Evolutionary conservation across 2,113 vertebrate genomes (phyloP).

Genomic region (Microcebus jonahi): DNA sequence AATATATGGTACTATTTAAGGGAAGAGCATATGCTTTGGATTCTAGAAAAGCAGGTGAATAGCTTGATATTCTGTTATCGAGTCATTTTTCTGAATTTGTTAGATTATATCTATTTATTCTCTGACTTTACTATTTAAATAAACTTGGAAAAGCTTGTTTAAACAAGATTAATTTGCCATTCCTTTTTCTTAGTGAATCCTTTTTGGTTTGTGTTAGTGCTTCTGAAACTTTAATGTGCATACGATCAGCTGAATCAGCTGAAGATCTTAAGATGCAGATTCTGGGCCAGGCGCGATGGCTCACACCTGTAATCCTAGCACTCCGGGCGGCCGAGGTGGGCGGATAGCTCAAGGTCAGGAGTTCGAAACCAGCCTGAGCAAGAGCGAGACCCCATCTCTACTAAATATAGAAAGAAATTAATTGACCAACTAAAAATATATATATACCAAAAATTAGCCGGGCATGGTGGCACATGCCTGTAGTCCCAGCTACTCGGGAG

Average conservation of each 20-base stretch:
- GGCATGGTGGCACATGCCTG: too few species aligned
- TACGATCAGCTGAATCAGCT: background rate
- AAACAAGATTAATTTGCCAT: background rate
- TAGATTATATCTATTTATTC: background rate
- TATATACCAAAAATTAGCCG: too few species aligned
- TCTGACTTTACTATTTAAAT: background rate
- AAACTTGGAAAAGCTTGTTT: background rate
- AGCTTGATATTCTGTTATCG: background rate
- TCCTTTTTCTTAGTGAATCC: background rate
- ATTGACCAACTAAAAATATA: too few species aligned
- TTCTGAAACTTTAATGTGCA: background rate
- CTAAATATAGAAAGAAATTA: too few species aligned
- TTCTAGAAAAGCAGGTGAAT: background rate
- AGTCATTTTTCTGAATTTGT: background rate
- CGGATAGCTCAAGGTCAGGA: too few species aligned
- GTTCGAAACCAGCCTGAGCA: too few species aligned
- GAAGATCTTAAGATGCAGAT: slow-evolving; percentile 13
- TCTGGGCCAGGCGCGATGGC: background rate
- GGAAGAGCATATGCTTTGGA: background rate
- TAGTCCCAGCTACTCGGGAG: too few species aligned
- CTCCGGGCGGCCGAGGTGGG: too few species aligned
- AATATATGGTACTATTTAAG: background rate
- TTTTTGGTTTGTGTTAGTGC: background rate
- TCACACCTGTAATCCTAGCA: too few species aligned
- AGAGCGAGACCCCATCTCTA: too few species aligned